Base-by-base conservation (phyloP, 2,113 vertebrate genomes). In the Addax nasomaculatus region DNA sequence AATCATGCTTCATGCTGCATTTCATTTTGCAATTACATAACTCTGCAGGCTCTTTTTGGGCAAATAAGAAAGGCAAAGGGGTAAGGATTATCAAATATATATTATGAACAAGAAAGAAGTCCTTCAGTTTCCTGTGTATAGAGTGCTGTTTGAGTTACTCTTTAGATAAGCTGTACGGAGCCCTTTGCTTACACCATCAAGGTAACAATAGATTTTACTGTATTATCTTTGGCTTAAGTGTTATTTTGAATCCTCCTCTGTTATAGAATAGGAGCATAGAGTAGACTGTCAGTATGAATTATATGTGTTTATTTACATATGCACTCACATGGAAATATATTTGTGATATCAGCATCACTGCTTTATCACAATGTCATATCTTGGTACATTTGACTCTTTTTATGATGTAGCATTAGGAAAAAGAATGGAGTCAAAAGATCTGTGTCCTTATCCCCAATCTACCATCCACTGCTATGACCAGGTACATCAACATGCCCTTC, bases 11-110 rank as follows among this genome's bases (percentile, higher is more conserved):
- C 62, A 51, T 80, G 76, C 76, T 96, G 45, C 70, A 76, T 84
- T 97, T 95, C 39, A n/a, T 95, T 96, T 95, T 90, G 33, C n/a
- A 92, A 23, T 96, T 95, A 86, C 5, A 49, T 89, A 80, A 93
- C 43, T 87, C 55, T 25, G 5, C 12, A 70, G 55, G 8, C 33
- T 43, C 21, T 97, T 90, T 17, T 76, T 91, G 80, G 70, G 0
- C 47, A 88, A 95, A 85, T 47, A 80, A 84, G 21, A 0, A 30
- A 89, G 3, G 49, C 36, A 84, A 91, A 67, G 76, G 70, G 49
- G 87, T 76, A 70, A 84, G 33, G 53, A 70, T 80, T 93, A 81
- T 49, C 8, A 87, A 88, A 43, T 73, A n/a, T 45, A 30, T 51
- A 27, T 80, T 58, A n/a, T 29, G 33, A 80, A n/a, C 36, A 19